A percentile compares a stretch with the other conserved stretches of the same genome.
These are phyloP conservation scores for Caenorhabditis panamensis DNA, from an alignment of 2,888 invertebrate species.

Conservation along the genomic window DNA sequence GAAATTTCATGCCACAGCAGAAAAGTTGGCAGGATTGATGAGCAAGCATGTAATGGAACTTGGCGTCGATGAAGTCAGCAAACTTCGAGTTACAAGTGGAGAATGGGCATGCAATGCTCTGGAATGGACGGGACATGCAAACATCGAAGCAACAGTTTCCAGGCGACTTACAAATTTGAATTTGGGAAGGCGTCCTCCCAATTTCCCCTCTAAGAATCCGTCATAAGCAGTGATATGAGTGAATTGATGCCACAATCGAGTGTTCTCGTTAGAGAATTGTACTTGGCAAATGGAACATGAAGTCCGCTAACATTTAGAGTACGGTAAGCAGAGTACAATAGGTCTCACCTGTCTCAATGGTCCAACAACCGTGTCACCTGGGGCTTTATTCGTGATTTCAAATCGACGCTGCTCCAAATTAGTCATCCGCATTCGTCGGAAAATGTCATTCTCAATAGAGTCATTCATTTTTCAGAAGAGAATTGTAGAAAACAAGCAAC, in stretches of 20 bases:
- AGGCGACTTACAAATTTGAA: slow-evolving; percentile 10
- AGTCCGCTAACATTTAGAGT: background rate
- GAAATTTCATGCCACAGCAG: slow-evolving; percentile 7
- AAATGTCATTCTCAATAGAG: background rate
- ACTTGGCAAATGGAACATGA: background rate
- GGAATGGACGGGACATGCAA: background rate
- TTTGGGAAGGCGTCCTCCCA: background rate
- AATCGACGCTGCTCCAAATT: background rate
- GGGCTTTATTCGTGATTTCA: background rate
- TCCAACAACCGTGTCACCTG: background rate
- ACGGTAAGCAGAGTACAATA: background rate
- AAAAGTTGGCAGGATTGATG: slow-evolving; percentile 7
- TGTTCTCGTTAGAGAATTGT: background rate
- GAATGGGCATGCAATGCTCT: slow-evolving; percentile 10
- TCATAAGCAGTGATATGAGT: slow-evolving; percentile 2
- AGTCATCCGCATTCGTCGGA: background rate
- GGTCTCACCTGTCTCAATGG: slow-evolving; percentile 11
- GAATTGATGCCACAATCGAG: slow-evolving; percentile 25
- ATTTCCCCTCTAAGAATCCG: slow-evolving; percentile 16
- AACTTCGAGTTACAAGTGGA: slow-evolving; percentile 11
- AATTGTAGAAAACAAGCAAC: no score
- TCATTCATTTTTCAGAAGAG: background rate
- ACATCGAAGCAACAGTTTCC: no score
- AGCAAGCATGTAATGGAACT: slow-evolving; percentile 18
- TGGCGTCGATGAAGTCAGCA: slow-evolving; percentile 17